Evolutionary conservation across 2,888 invertebrate species (phyloP).

Genomic region (Troides oblongomaculatus): DNA sequence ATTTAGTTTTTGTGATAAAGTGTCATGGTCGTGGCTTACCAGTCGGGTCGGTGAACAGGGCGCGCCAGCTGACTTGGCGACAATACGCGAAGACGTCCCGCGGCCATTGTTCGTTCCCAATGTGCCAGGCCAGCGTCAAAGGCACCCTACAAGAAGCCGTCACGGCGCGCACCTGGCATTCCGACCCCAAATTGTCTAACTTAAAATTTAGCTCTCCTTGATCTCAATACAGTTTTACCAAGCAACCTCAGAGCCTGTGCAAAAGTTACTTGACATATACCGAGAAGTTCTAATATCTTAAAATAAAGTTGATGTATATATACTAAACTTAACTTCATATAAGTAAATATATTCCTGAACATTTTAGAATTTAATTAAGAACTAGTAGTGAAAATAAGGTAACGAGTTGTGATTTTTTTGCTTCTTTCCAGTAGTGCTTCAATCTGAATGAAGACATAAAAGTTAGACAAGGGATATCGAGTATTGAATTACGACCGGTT

Average conservation of each 20-base stretch:
- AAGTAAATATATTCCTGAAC: no score
- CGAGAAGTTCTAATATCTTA: constrained; percentile 4
- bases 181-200: constrained; percentile 61
- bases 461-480: constrained; percentile 34
- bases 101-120: constrained; percentile 58
- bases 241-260: constrained; percentile 49
- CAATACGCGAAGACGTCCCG: constrained; percentile 77
- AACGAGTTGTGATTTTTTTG: constrained; percentile 19
- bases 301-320: neutral
- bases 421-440: constrained; percentile 21
- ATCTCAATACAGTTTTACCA: constrained; percentile 44
- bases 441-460: constrained; percentile 31
- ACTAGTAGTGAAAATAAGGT: neutral
- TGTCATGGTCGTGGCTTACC: constrained; percentile 57
- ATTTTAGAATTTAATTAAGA: neutral
- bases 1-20: constrained; percentile 39
- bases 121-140: constrained; percentile 40
- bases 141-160: constrained; percentile 62
- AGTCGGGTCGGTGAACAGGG: constrained; percentile 44
- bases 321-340: no score
- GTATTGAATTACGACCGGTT: constrained; percentile 59
- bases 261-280: constrained; percentile 48
- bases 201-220: constrained; percentile 50
- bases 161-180: constrained; percentile 71
- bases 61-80: constrained; percentile 73